phyloP scores from a whole-genome alignment of 1,140 invertebrate species.

The Drosophila trapezifrons region DNA sequence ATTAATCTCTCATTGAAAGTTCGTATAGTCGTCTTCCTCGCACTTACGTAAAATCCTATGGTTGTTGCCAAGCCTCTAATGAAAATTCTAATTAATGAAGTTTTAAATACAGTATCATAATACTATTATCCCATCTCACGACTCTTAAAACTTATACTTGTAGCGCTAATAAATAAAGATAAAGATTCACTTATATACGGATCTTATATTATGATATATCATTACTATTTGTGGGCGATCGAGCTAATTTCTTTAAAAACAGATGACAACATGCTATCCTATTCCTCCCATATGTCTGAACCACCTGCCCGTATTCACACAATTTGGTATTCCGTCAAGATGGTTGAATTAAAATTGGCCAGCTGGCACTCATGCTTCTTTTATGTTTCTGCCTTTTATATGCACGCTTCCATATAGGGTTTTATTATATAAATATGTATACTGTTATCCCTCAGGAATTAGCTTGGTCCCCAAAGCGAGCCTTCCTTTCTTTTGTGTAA shows the following conservation, averaged over 20 bases:
- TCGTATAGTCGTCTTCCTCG: no score
- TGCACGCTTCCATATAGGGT: neutral
- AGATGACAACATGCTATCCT: neutral
- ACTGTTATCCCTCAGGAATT: neutral
- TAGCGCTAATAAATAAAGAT: no score
- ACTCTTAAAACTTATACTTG: no score
- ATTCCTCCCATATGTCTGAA: neutral
- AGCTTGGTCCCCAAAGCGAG: neutral
- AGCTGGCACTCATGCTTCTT: neutral
- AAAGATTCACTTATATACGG: no score
- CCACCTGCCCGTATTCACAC: conserved; percentile 1
- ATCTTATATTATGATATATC: no score
- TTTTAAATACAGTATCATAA: no score
- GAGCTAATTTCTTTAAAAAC: no score
- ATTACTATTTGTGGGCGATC: neutral
- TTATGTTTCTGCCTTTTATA: neutral
- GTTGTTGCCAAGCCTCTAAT: no score
- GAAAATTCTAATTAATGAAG: no score
- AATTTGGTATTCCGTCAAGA: neutral
- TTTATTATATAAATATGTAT: conserved; percentile 2
- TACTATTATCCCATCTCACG: no score
- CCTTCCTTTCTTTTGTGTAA: neutral
- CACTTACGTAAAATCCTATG: no score
- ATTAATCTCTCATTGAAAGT: no score
- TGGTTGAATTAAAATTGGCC: neutral